Evolutionary conservation across 1,140 invertebrate genomes (phyloP).

Genomic region (Sinonovacula constricta): DNA sequence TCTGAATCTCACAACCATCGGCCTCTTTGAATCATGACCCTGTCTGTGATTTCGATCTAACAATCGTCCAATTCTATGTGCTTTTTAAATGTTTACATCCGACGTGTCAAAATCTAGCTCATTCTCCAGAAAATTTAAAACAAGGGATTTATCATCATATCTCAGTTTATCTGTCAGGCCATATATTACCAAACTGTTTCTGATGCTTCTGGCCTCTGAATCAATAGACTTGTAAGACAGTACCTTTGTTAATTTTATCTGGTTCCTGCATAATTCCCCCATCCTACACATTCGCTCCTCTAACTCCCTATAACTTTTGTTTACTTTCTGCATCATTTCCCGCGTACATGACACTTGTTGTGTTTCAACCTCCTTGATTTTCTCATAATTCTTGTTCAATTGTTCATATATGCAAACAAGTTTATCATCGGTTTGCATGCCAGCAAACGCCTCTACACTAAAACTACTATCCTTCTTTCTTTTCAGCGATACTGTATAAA

Average conservation of each 20-base stretch:
- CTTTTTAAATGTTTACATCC: not conserved
- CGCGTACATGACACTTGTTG: not conserved
- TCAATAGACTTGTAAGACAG: not conserved
- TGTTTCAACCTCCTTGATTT: slow-evolving; percentile 12
- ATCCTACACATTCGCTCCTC: not conserved
- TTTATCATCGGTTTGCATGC: slow-evolving; percentile 16
- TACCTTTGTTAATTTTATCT: not conserved
- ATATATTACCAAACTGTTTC: not conserved
- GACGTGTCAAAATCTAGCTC: not conserved
- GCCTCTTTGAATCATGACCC: not conserved
- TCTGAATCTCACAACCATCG: not conserved
- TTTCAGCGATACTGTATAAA: slow-evolving; percentile 11
- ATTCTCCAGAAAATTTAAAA: not conserved
- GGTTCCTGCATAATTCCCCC: not conserved
- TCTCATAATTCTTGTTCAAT: slow-evolving; percentile 21
- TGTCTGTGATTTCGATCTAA: not conserved
- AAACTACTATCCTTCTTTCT: slow-evolving; percentile 12
- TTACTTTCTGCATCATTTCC: slow-evolving; percentile 7
- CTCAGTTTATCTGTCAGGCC: not conserved
- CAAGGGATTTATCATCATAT: not conserved
- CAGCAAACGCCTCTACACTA: slow-evolving; percentile 6
- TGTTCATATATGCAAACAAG: slow-evolving; percentile 20
- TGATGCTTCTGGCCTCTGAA: not conserved
- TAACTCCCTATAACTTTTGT: not conserved
- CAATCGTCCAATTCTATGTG: not conserved